Percentiles rank a stretch among this genome's conserved stretches.
phyloP scores from a whole-genome alignment of 2,888 invertebrate species.

The Stenotaenia linearis region DNA sequence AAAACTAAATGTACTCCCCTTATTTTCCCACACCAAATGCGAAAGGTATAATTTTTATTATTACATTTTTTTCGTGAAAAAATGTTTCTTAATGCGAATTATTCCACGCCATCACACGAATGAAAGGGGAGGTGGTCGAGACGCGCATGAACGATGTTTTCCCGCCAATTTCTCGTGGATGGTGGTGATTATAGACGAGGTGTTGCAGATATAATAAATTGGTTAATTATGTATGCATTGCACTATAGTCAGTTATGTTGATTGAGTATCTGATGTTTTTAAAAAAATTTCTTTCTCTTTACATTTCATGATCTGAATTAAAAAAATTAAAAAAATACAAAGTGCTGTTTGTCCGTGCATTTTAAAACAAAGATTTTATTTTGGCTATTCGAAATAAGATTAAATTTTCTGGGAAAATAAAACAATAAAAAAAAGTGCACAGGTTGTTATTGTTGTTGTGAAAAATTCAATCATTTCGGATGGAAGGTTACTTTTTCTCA shows the following conservation, averaged over 20 bases:
- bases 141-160: conserved; percentile 26
- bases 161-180: conserved; percentile 11
- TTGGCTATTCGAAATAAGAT: not conserved
- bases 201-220: conserved; percentile 16
- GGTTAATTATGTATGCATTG: conserved; percentile 23
- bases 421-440: not conserved
- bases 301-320: not conserved
- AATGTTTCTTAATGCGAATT: conserved; percentile 26
- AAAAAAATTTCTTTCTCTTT: not conserved
- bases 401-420: not conserved
- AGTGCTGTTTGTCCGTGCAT: not conserved
- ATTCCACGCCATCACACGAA: conserved; percentile 24
- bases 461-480: not conserved
- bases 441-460: not conserved
- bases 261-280: not conserved
- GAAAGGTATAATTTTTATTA: conserved; percentile 24
- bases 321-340: not conserved
- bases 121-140: conserved; percentile 17
- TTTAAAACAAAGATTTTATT: not conserved
- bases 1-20: conserved; percentile 5
- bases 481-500: not conserved
- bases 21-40: not conserved
- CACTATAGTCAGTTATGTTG: conserved; percentile 3
- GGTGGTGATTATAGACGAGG: conserved; percentile 26
- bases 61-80: conserved; percentile 19